Base-by-base conservation (phyloP, 2,113 vertebrate genomes). In the Gymnorhina tibicen region DNA sequence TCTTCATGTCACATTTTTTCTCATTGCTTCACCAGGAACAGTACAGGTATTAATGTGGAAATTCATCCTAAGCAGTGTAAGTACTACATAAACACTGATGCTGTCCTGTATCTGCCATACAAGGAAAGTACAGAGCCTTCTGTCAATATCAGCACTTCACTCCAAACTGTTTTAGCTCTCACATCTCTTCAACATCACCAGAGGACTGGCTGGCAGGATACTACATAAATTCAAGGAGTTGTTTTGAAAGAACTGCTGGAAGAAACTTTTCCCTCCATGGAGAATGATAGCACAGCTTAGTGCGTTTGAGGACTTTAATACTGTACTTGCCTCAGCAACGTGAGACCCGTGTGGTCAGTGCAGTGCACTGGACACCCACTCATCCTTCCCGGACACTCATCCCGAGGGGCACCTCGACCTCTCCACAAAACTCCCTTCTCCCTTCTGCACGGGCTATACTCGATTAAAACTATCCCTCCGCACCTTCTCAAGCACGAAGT, bases 321-420 rank as follows among this genome's bases (percentile, higher is more conserved):
- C 3, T 1, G n/a, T 5, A 13, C 27, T 4, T 4, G 49, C 33
- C 8, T 10, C 17, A 5, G 46, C 6, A 28, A 6, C 0, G 35
- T 0, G 30, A 33, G 47, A 28, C 10, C 39, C 7, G 19, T 1
- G 11, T 0, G 55, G 44, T 4, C 46, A 13, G 64, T 0, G 53
- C 9, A 0, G 70, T 0, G 44, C 27, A 1, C 3, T 0, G 81
- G 49, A 9, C 3, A 4, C 1, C 12, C 7, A 1, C 3, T 13
- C 14, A 26, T 8, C 35, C 44, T 23, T 41, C 42, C 82, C 16
- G 16, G 30, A 35, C 70, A 47, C 5, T 9, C 53, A 5, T 1
- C 23, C 37, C 47, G 4, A 13, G 24, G 37, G 35, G 44, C 5
- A 35, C 7, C 66, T 5, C 14, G 0, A 13, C 7, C 6, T 9